Conservation (phyloP, 2,888 invertebrate genomes). For the Thalpophila matura region DNA sequence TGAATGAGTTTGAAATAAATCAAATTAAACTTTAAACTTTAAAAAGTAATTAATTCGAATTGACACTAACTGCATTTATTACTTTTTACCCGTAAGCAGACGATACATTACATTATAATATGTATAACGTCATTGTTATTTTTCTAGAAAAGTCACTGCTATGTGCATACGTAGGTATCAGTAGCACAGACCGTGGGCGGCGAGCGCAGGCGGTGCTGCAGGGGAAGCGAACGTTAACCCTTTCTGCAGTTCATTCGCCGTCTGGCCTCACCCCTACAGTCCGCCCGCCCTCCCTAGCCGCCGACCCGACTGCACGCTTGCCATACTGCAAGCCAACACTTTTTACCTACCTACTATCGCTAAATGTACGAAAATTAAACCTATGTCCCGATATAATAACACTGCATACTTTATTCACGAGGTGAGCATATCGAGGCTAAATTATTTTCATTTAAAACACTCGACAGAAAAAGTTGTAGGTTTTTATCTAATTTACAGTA, state of each 20-base stretch:
- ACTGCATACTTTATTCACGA: constrained; percentile 3
- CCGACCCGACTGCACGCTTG: constrained; percentile 82
- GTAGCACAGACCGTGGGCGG: constrained; percentile 78
- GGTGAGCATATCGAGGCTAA: not conserved
- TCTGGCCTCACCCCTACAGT: constrained; percentile 90
- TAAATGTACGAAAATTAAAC: constrained; percentile 39
- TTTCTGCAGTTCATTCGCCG: constrained; percentile 92
- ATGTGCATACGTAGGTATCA: constrained; percentile 69
- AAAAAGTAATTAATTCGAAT: constrained; percentile 6
- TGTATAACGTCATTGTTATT: constrained; percentile 28
- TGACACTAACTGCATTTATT: constrained; percentile 2
- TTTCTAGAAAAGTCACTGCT: constrained; percentile 40
- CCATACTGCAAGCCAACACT: constrained; percentile 82
- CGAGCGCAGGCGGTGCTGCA: constrained; percentile 86
- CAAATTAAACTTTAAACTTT: constrained; percentile 2
- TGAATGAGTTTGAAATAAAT: not conserved
- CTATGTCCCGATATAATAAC: not conserved
- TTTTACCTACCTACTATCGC: constrained; percentile 68
- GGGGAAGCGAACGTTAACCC: constrained; percentile 91
- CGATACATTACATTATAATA: not conserved
- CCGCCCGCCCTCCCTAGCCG: constrained; percentile 79
- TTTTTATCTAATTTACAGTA: too few species aligned
- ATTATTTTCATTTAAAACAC: too few species aligned
- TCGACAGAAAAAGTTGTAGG: too few species aligned
- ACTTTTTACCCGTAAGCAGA: constrained; percentile 8